Evolutionary conservation across 2,113 vertebrate genomes (phyloP), one percentile per base, ranked within the genome.

Genomic region (Odocoileus hemionus): DNA sequence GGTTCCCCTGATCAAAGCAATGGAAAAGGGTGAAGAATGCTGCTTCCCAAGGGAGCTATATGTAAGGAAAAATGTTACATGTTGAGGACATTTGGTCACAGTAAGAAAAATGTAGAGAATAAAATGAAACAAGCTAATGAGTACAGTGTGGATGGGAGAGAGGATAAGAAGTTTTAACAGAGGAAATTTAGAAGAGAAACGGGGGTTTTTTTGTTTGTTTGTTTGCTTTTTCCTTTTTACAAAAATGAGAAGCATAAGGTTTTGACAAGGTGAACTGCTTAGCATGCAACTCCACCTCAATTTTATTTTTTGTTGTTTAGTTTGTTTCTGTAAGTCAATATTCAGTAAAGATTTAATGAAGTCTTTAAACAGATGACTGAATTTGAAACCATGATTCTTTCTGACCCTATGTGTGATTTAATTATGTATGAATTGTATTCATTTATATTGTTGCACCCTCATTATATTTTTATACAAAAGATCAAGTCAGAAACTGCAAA

Each of bases 401-500:
- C 52, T 90, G 12, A 90, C 19, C 19, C 7, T 79, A 25, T 16
- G 74, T n/a, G 47, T 36, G 15, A 39, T 28, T 52, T 74, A 89
- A 70, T 89, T 67, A 45, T 70, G n/a, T 74, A 5, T 91, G 28
- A 89, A 15, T 0, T 0, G 17, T 0, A 6, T 36, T 91, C 28
- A 9, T 43, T 86, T 33, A 55, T 80, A 50, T 82, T 1, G 0
- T 14, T 76, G n/a, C 0, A 0, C 23, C 55, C 52, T 39, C 1
- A 0, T 39, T 23, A 86, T 61, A 4, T 0, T 82, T n/a, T 93
- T 25, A 23, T n/a, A 3, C 1, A 50, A 36, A 88, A 70, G 5
- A 54, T 89, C n/a, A 28, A 74, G 55, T 47, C 43, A 58, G 54
- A 57, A 58, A 91, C 39, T 0, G 0, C 12, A 57, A 39, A 60